Percentiles rank a stretch among this genome's conserved stretches.
phyloP scores from a whole-genome alignment of 2,888 invertebrate species.

The Dryococelus australis region DNA sequence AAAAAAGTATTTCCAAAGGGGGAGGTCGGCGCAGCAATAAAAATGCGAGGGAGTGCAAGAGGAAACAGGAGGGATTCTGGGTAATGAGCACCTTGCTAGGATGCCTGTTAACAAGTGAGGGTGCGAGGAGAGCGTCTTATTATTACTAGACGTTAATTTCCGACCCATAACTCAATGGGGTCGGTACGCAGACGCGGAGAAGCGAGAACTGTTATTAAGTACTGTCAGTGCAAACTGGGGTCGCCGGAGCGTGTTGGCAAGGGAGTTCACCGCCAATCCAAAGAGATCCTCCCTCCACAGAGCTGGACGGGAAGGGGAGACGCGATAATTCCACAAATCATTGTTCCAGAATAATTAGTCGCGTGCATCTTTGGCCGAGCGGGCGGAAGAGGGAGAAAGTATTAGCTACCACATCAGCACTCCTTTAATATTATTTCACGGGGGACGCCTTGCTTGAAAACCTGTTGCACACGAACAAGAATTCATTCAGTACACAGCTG shows the following conservation, averaged over 20 bases:
- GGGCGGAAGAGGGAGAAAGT: background rate
- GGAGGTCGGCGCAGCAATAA: background rate
- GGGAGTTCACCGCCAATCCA: background rate
- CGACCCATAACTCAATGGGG: conserved; percentile 40
- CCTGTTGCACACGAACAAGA: too few relatives aligned
- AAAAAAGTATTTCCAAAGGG: background rate
- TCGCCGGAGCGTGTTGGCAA: background rate
- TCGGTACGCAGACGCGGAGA: background rate
- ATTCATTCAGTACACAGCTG: too few relatives aligned
- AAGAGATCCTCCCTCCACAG: background rate
- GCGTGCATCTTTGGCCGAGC: background rate
- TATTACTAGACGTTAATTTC: conserved; percentile 42
- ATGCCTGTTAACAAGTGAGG: background rate
- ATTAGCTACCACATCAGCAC: background rate
- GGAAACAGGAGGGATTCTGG: background rate
- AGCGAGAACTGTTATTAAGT: conserved; percentile 11
- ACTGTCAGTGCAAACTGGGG: background rate
- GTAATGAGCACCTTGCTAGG: background rate
- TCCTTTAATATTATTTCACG: too few relatives aligned
- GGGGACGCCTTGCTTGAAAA: background rate
- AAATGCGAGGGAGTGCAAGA: background rate
- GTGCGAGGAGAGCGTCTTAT: conserved; percentile 30
- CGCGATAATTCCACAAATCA: conserved; percentile 38
- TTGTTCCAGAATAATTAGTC: conserved; percentile 38
- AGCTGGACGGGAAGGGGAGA: conserved; percentile 23